phyloP scores from a whole-genome alignment of 2,888 invertebrate genomes.

The Platypus cylindrus region DNA sequence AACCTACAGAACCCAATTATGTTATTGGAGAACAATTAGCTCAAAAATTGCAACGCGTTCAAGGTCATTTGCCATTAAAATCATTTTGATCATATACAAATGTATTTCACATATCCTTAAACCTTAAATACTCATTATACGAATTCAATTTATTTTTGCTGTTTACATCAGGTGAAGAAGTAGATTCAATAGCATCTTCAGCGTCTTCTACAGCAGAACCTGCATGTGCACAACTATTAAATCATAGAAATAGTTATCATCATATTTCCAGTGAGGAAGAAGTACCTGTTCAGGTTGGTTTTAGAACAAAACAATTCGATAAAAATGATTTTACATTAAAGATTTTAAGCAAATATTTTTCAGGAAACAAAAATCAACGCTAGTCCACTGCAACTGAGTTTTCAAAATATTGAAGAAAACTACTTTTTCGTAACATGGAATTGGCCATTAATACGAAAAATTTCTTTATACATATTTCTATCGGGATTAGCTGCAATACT shows the following conservation, averaged over 20 bases:
- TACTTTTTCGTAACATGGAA: slow-evolving; percentile 64
- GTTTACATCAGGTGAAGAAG: slow-evolving; percentile 15
- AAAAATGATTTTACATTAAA: not conserved
- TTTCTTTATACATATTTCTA: slow-evolving; percentile 59
- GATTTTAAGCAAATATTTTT: slow-evolving; percentile 21
- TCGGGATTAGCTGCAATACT: slow-evolving; percentile 60
- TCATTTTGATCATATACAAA: too few relatives aligned
- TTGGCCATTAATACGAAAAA: slow-evolving; percentile 65
- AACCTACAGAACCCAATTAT: slow-evolving; percentile 26
- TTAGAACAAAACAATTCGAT: too few relatives aligned
- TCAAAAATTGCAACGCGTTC: slow-evolving; percentile 31
- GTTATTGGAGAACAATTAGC: slow-evolving; percentile 30
- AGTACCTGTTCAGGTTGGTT: slow-evolving; percentile 26
- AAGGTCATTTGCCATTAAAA: slow-evolving; percentile 24
- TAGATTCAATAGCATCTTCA: slow-evolving; percentile 50
- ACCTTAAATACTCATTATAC: too few relatives aligned
- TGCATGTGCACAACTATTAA: slow-evolving; percentile 30
- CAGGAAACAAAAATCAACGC: slow-evolving; percentile 44
- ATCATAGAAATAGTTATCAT: slow-evolving; percentile 29
- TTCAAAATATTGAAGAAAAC: slow-evolving; percentile 40
- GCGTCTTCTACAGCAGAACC: slow-evolving; percentile 46
- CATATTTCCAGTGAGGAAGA: slow-evolving; percentile 32
- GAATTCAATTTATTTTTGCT: too few relatives aligned
- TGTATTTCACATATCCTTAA: too few relatives aligned
- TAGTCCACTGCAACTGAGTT: slow-evolving; percentile 32